Evolutionary conservation across 2,888 invertebrate species (phyloP).

Genomic region (Blastobasis lacticolella): DNA sequence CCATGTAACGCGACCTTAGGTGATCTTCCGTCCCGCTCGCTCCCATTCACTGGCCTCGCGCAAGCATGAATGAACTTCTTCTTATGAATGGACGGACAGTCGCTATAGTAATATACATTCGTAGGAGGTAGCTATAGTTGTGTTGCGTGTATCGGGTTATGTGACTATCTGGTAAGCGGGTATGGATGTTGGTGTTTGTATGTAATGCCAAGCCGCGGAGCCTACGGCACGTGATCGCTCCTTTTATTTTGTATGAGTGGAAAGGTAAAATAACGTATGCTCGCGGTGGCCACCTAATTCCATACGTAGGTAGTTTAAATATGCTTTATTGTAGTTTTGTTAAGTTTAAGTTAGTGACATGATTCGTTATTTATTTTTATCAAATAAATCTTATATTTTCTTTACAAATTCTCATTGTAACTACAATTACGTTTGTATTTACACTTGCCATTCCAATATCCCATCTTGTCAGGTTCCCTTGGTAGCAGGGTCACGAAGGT

Average conservation of each 20-base stretch:
- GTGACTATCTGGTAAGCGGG: conserved; percentile 29
- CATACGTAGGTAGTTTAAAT: too few species aligned
- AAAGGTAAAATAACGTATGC: too few species aligned
- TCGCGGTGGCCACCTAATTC: too few species aligned
- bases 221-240: conserved; percentile 55
- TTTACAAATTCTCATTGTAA: too few species aligned
- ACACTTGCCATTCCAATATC: too few species aligned
- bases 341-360: too few species aligned
- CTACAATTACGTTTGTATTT: too few species aligned
- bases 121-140: conserved; percentile 36
- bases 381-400: too few species aligned
- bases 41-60: conserved; percentile 63
- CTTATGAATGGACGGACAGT: conserved; percentile 70
- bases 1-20: conserved; percentile 63
- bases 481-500: too few species aligned
- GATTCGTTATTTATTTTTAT: too few species aligned
- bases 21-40: conserved; percentile 49
- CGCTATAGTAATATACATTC: conserved; percentile 66
- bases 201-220: conserved; percentile 29
- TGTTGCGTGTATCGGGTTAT: conserved; percentile 48
- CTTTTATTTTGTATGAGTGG: conserved; percentile 29
- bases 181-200: conserved; percentile 14
- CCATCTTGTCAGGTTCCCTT: too few species aligned
- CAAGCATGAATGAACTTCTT: conserved; percentile 70
- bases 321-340: too few species aligned